Evolutionary conservation across 1,140 invertebrate species (phyloP).

Genomic region (Drosophila triauraria): DNA sequence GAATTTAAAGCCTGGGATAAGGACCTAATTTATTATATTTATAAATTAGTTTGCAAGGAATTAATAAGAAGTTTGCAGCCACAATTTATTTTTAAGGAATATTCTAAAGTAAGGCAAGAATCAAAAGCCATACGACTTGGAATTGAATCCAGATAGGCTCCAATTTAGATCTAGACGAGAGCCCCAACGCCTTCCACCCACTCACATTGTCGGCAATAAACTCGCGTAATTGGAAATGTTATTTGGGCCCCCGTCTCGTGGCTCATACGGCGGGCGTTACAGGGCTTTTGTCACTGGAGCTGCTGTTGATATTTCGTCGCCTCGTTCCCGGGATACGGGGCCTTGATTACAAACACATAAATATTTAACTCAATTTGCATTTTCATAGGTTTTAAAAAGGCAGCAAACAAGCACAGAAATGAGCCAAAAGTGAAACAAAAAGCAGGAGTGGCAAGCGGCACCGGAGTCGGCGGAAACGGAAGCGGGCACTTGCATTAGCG

Average conservation of each 20-base stretch:
- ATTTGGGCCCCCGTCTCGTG: slow-evolving; percentile 6
- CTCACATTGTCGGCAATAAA: slow-evolving; percentile 46
- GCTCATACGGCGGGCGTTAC: slow-evolving; percentile 6
- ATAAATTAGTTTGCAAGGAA: no score
- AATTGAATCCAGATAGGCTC: slow-evolving; percentile 8
- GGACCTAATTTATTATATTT: no score
- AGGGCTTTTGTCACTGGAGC: slow-evolving; percentile 20
- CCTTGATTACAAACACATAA: slow-evolving; percentile 66
- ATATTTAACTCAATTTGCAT: slow-evolving; percentile 73
- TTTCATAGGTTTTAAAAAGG: slow-evolving; percentile 64
- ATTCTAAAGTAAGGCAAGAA: neutral
- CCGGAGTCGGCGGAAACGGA: slow-evolving; percentile 50
- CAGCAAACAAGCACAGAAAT: slow-evolving; percentile 42
- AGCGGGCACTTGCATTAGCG: slow-evolving; percentile 69
- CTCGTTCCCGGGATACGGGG: slow-evolving; percentile 3
- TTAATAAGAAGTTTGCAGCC: neutral
- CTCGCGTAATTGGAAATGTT: slow-evolving; percentile 51
- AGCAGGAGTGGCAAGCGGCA: slow-evolving; percentile 1
- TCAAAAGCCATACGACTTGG: neutral
- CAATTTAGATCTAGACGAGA: neutral
- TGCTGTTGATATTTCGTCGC: slow-evolving; percentile 24
- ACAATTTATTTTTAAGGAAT: no score
- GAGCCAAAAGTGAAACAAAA: slow-evolving; percentile 58
- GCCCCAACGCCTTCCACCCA: slow-evolving; percentile 8
- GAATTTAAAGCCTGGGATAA: no score